Evolutionary conservation across 2,797 vertebrate species (phyloP).

Genomic region (Parambassis ranga): DNA sequence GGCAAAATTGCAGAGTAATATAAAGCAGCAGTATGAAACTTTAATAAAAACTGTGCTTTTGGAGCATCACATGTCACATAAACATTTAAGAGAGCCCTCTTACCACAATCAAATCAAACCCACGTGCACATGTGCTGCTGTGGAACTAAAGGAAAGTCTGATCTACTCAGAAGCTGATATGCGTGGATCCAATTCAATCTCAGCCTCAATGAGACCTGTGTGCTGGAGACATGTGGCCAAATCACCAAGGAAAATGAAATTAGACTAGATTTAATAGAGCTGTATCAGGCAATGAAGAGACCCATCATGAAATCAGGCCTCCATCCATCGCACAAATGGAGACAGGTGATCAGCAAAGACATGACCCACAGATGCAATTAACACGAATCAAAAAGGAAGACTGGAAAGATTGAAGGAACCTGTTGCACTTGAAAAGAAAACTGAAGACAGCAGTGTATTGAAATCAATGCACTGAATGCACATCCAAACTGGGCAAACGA

Average conservation of each 20-base stretch:
- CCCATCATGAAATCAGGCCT: slow-evolving; percentile 65
- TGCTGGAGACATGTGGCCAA: slow-evolving; percentile 67
- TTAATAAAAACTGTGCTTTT: no score
- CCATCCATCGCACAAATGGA: slow-evolving; percentile 60
- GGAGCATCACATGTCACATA: no score
- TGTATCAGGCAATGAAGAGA: slow-evolving; percentile 67
- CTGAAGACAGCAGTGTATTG: background rate
- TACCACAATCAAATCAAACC: slow-evolving; percentile 33
- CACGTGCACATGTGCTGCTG: slow-evolving; percentile 15
- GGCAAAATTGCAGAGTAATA: no score
- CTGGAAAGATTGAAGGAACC: background rate
- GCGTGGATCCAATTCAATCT: slow-evolving; percentile 66
- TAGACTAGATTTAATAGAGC: slow-evolving; percentile 77
- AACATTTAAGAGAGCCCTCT: background rate
- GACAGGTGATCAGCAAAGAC: slow-evolving; percentile 56
- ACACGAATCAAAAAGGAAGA: slow-evolving; percentile 15
- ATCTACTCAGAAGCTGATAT: slow-evolving; percentile 48
- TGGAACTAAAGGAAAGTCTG: slow-evolving; percentile 30
- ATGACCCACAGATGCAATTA: slow-evolving; percentile 55
- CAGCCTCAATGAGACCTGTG: slow-evolving; percentile 57
- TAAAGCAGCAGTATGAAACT: no score
- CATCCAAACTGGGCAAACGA: slow-evolving; percentile 16
- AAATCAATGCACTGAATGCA: slow-evolving; percentile 16
- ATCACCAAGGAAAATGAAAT: slow-evolving; percentile 74
- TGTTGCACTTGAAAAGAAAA: background rate